phyloP scores from a whole-genome alignment of 2,113 vertebrate species.

The Muntiacus reevesi region DNA sequence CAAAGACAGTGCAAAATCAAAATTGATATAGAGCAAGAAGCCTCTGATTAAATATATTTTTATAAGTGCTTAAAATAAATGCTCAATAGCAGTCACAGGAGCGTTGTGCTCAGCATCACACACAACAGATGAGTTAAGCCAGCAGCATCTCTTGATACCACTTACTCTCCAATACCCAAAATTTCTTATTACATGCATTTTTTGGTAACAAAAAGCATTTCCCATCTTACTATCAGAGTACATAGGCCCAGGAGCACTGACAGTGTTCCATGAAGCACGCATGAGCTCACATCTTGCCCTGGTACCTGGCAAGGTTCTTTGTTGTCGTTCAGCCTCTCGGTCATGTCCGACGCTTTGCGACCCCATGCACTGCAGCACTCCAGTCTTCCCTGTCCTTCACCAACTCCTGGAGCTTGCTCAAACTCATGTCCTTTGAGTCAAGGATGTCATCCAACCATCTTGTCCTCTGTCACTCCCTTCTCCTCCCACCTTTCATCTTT shows the following conservation, averaged over 20 bases:
- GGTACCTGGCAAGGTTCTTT: background rate
- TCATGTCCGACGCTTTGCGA: background rate
- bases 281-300: background rate
- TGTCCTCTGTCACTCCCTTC: background rate
- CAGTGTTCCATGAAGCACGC: too few relatives aligned
- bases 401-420: background rate
- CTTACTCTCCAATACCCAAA: background rate
- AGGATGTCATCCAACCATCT: background rate
- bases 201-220: background rate
- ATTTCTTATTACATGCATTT: background rate
- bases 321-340: background rate
- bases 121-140: background rate
- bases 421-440: background rate
- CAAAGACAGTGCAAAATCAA: background rate
- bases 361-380: background rate
- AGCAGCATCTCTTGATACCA: background rate
- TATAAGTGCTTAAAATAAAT: background rate
- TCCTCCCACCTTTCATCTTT: background rate
- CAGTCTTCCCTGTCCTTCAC: background rate
- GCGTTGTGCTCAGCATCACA: background rate
- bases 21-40: background rate
- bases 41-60: background rate
- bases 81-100: background rate
- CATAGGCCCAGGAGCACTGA: background rate
- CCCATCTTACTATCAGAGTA: background rate